Conservation (phyloP, 2,113 vertebrate genomes). For the Rhinichthys klamathensis region DNA sequence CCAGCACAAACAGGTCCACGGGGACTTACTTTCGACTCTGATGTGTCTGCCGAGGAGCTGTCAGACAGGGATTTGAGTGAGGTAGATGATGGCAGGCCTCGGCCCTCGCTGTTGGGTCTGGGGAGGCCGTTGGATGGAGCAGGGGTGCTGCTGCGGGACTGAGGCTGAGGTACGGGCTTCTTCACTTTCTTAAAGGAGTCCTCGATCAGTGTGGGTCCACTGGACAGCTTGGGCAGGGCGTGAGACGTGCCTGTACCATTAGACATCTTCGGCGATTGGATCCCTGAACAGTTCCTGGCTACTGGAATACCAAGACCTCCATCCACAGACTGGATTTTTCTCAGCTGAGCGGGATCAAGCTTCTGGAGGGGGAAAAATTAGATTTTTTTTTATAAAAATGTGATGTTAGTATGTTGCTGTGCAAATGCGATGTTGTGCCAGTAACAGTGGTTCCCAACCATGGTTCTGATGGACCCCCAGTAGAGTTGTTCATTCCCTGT, state of each 20-base stretch:
- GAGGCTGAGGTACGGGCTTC: conserved; percentile 73
- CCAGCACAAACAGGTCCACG: background rate
- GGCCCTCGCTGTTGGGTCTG: conserved; percentile 66
- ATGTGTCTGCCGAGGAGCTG: conserved; percentile 69
- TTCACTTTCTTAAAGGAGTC: conserved; percentile 79
- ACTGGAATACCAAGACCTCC: conserved; percentile 83
- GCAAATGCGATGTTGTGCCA: too few species aligned
- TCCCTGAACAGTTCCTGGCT: conserved; percentile 61
- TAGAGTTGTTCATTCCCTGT: too few species aligned
- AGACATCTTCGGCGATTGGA: conserved; percentile 69
- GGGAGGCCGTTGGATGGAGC: conserved; percentile 61
- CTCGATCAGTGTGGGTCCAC: conserved; percentile 65
- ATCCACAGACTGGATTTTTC: conserved; percentile 75
- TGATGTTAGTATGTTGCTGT: background rate
- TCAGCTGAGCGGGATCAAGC: conserved; percentile 73
- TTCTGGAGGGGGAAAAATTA: conserved; percentile 64
- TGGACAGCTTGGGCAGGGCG: conserved; percentile 59
- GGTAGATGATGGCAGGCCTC: conserved; percentile 75
- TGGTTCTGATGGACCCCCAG: too few species aligned
- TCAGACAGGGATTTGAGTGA: conserved; percentile 77
- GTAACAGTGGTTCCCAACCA: too few species aligned
- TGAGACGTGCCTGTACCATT: conserved; percentile 68
- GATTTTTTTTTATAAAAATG: background rate
- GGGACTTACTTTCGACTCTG: conserved; percentile 72
- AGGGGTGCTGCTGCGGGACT: conserved; percentile 64